Evolutionary conservation across 1,140 invertebrate genomes (phyloP), one percentile per base, ranked within the genome.

Genomic region (Zaprionus capensis): DNA sequence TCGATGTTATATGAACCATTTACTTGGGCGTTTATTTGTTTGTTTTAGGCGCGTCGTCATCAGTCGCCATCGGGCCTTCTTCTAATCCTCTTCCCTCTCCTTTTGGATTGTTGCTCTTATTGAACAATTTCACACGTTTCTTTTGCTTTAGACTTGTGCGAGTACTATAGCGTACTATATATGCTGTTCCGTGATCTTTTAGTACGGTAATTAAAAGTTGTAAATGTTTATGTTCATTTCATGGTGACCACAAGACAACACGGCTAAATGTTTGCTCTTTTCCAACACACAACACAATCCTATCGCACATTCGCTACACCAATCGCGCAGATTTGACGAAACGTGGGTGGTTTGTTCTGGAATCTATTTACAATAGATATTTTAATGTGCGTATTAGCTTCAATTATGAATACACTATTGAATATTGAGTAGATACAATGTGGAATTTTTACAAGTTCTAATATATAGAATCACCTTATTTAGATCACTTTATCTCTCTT

Each of bases 11-110:
- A 80, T 82, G 71, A 77, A 69, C 80, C 73, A 87, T 86, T 87
- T 81, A 84, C 67, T 88, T 88, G 80, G 70, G 70, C 73, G 75
- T 88, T 88, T 88, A 88, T 88, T 88, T 88, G 84, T 88, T 88
- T 88, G 84, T 75, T 84, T 88, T 90, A 88, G 84, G 84, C 84
- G 84, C 85, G 85, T 82, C 85, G 76, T 82, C 78, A 80, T 80
- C 68, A 73, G 71, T 64, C 41, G 41, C 41, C 41, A 17, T 26
- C 20, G 20, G 20, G 53, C 53, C 58, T 56, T 41, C 20, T 53
- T 44, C 20, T 55, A 38, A 53, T 67, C 56, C 46, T 36, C 36
- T 53, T 20, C 36, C 7, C 41, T 4, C 22, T 31, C 7, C 44
- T 71, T 51, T 53, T 46, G 44, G 55, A 46, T 71, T 36, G 68